These are phyloP conservation scores for Maconellicoccus hirsutus DNA, from an alignment of 1,140 invertebrate species.

Conservation along the genomic window DNA sequence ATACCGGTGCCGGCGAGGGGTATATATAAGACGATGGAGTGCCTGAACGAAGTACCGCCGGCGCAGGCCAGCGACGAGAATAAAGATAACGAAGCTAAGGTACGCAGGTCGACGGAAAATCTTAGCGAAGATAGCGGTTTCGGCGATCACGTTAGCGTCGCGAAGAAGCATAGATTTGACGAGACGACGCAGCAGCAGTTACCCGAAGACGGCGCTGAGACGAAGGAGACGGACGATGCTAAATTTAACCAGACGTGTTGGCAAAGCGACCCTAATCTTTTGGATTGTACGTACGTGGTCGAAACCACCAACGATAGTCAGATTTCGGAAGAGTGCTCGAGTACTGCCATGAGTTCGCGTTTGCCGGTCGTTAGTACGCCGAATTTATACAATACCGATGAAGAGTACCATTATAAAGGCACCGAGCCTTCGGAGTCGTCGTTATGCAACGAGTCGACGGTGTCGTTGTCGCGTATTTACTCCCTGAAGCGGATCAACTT, in stretches of 20 bases:
- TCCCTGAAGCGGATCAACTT: slow-evolving; percentile 29
- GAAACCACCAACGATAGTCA: neutral
- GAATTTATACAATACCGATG: slow-evolving; percentile 40
- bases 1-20: slow-evolving; percentile 23
- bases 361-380: slow-evolving; percentile 46
- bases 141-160: slow-evolving; percentile 43
- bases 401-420: slow-evolving; percentile 31
- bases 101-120: slow-evolving; percentile 52
- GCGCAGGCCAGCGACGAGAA: slow-evolving; percentile 30
- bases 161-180: neutral
- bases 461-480: slow-evolving; percentile 28
- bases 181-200: neutral
- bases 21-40: slow-evolving; percentile 32
- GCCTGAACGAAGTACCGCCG: slow-evolving; percentile 27
- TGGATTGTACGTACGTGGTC: slow-evolving; percentile 25
- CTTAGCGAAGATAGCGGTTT: slow-evolving; percentile 63
- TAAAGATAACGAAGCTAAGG: neutral
- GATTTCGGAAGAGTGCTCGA: neutral
- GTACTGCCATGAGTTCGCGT: slow-evolving; percentile 29
- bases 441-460: slow-evolving; percentile 26
- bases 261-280: slow-evolving; percentile 32
- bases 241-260: slow-evolving; percentile 31
- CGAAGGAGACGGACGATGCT: slow-evolving; percentile 28
- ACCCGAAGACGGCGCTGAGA: neutral
- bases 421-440: slow-evolving; percentile 30